A percentile compares a stretch with the other conserved stretches of the same genome.
phyloP scores from a whole-genome alignment of 2,113 vertebrate species.

The Calyptommatus sinebrachiatus region DNA sequence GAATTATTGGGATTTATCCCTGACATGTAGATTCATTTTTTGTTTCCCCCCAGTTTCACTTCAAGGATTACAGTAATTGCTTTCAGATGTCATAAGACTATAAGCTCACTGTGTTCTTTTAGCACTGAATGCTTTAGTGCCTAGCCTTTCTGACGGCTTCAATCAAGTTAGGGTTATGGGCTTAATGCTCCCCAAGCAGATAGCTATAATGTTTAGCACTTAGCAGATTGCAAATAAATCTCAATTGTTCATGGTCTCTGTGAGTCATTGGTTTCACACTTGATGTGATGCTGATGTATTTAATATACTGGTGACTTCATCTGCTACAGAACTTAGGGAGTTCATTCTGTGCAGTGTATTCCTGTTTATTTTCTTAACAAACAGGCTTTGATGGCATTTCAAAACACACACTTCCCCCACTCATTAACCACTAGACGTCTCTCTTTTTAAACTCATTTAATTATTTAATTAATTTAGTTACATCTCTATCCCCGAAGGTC shows the following conservation, averaged over 20 bases:
- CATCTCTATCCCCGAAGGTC: no score
- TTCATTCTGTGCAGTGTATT: background rate
- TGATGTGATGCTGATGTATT: accelerated
- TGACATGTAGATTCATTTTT: background rate
- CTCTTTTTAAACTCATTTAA: no score
- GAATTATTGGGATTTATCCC: background rate
- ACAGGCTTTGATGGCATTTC: background rate
- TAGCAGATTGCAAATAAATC: background rate
- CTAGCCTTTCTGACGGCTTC: background rate
- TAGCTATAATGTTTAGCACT: background rate
- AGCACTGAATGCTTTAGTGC: background rate
- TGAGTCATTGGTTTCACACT: background rate
- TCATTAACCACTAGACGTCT: no score
- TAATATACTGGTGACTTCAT: background rate
- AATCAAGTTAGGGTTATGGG: conserved; percentile 1
- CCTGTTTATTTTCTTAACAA: background rate
- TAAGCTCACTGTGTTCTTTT: conserved; percentile 1
- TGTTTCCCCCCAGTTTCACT: background rate
- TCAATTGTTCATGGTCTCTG: background rate
- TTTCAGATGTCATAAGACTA: conserved; percentile 1
- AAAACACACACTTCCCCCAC: background rate
- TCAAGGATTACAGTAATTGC: conserved; percentile 1
- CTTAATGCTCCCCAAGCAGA: conserved; percentile 14
- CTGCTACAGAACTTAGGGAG: background rate
- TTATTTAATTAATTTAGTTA: no score